phyloP scores from a whole-genome alignment of 2,797 vertebrate genomes.

The Borostomias antarcticus region DNA sequence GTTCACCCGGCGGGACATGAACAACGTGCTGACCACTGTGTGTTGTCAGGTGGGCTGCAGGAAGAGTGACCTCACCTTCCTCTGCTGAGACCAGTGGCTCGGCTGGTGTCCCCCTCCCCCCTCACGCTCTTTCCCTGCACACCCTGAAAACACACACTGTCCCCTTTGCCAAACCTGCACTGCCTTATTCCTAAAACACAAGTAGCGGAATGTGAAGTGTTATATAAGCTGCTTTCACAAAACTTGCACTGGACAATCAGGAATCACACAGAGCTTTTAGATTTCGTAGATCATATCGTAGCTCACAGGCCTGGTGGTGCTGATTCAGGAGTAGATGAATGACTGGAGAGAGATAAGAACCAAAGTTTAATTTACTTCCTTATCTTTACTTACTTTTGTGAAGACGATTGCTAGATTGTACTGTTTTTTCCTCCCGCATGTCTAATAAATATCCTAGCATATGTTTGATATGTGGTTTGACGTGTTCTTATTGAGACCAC shows the following conservation, averaged over 20 bases:
- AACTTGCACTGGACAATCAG: neutral
- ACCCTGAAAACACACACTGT: neutral
- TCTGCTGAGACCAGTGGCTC: slow-evolving; percentile 67
- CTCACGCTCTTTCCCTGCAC: neutral
- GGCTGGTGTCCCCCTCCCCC: neutral
- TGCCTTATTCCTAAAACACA: neutral
- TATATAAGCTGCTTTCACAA: neutral
- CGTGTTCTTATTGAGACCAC: too few species aligned
- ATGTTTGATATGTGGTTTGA: slow-evolving; percentile 7
- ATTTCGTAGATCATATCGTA: neutral
- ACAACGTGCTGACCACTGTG: slow-evolving; percentile 65
- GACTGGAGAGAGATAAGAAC: slow-evolving; percentile 8
- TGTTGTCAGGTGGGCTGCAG: slow-evolving; percentile 81
- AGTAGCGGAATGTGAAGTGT: neutral
- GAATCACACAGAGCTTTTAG: neutral
- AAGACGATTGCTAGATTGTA: slow-evolving; percentile 32
- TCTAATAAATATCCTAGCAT: slow-evolving; percentile 72
- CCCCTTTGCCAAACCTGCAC: neutral
- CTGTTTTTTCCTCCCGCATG: slow-evolving; percentile 57
- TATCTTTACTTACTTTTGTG: neutral
- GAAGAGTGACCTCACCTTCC: slow-evolving; percentile 77
- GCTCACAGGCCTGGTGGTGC: too few species aligned
- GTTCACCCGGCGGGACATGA: slow-evolving; percentile 67
- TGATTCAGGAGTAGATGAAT: too few species aligned
- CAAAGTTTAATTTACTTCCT: neutral